Base-by-base conservation (phyloP, 2,888 invertebrate species). In the Bombyx huttoni region DNA sequence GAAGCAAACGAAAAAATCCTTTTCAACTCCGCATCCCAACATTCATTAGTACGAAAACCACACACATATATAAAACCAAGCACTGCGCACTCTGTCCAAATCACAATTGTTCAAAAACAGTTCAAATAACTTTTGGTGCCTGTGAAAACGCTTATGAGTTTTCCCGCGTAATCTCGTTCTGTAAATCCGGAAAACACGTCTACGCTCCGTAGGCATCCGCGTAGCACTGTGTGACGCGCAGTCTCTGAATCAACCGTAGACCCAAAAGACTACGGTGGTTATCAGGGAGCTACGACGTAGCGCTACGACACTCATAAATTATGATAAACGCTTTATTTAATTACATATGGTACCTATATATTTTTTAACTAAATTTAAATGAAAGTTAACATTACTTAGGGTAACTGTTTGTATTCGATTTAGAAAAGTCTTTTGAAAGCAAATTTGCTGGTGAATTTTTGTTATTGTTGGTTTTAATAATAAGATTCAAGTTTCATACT, bases 221-320 rank as follows among this genome's bases (percentile, higher is more conserved):
- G 75, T 70, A 71, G 70, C 61, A 85, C 85, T 85, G 80, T 63
- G 63, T 70, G 69, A 62, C 81, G 85, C 85, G 85, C 84, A 84
- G 83, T 77, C 85, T 85, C 85, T 76, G 75, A 76, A 65, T 71
- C 71, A 67, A 54, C 60, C 62, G 65, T 68, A 72, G 64, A 67
- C 10, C 46, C 35, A 47, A 47, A 24, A 3, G 24, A 24, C 24
- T 24, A 24, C 24, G 24, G 24, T 24, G 5, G 61, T 60, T 56
- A 51, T 52, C 53, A 49, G 35, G 49, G 48, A 13, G 52, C 56
- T 67, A 68, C 64, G 60, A 49, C 65, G 65, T 68, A 69, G 67
- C 63, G 59, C 64, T 64, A 70, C 63, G 56, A 55, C 56, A 59
- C 63, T 62, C 64, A 61, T 65, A 68, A 70, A 70, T 73, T 68